Conservation (phyloP, 2,888 invertebrate genomes). For the Beris chalybata region DNA sequence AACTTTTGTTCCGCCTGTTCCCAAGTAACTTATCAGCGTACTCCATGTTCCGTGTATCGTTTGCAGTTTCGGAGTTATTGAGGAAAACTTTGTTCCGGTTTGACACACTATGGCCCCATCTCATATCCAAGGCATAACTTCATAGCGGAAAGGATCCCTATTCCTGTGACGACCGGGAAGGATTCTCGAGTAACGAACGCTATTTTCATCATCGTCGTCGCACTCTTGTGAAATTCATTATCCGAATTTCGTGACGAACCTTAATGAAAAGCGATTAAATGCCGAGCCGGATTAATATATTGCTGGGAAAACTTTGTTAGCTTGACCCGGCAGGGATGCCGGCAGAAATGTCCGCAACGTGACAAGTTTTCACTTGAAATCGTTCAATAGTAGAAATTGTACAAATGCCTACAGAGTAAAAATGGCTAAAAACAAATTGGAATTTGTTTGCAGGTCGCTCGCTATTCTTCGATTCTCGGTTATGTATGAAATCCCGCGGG, state of each 20-base stretch:
- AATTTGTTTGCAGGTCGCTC: too few species aligned
- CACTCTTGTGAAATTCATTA: constrained; percentile 36
- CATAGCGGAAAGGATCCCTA: too few species aligned
- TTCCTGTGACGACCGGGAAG: constrained; percentile 5
- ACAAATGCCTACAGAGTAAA: too few species aligned
- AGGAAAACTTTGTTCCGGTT: too few species aligned
- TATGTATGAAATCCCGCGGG: too few species aligned
- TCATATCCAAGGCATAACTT: too few species aligned
- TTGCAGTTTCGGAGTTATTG: too few species aligned
- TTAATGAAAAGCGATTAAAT: constrained; percentile 39
- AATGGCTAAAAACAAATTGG: too few species aligned
- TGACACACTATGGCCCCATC: too few species aligned
- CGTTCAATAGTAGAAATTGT: too few species aligned
- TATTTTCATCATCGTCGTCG: constrained; percentile 29
- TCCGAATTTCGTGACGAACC: constrained; percentile 36
- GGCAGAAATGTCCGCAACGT: constrained; percentile 5
- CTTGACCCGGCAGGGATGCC: constrained; percentile 2
- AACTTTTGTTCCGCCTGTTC: constrained; percentile 19
- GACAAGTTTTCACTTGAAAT: constrained; percentile 11
- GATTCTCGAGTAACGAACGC: constrained; percentile 10
- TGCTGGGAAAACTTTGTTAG: constrained; percentile 20
- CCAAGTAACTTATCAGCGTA: neutral
- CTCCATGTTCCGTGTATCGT: neutral
- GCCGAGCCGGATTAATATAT: constrained; percentile 26
- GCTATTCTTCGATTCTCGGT: too few species aligned